Evolutionary conservation across 2,888 invertebrate genomes (phyloP).

Genomic region (Callimorpha dominula): DNA sequence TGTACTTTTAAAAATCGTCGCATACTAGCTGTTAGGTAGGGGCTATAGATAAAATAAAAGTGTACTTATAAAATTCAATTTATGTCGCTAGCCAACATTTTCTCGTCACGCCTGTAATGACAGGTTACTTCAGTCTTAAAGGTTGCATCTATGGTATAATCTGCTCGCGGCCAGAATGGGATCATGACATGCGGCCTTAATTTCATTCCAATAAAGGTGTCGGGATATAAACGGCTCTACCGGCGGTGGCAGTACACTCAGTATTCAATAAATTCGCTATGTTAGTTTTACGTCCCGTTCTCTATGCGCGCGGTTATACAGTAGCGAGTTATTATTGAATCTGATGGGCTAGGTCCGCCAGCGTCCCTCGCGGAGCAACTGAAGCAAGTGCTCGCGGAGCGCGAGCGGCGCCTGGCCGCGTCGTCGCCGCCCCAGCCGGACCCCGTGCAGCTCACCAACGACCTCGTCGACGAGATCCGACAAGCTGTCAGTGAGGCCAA

Average conservation of each 20-base stretch:
- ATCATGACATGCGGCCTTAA: background rate
- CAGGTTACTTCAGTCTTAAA: background rate
- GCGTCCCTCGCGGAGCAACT: conserved; percentile 94
- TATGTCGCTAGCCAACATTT: background rate
- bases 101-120: background rate
- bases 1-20: background rate
- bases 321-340: conserved; percentile 33
- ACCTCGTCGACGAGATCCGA: conserved; percentile 94
- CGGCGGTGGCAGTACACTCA: background rate
- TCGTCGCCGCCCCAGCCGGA: conserved; percentile 77
- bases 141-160: conserved; percentile 13
- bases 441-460: conserved; percentile 91
- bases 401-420: conserved; percentile 90
- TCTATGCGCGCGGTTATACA: background rate
- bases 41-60: background rate
- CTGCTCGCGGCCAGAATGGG: conserved; percentile 1
- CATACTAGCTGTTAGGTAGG: background rate
- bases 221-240: background rate
- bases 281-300: background rate
- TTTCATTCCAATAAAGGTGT: background rate
- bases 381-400: conserved; percentile 94
- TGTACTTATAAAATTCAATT: too few species aligned
- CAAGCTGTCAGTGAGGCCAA: conserved; percentile 96
- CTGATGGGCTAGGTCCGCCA: conserved; percentile 87
- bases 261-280: background rate